A percentile compares a stretch with the other conserved stretches of the same genome.
These are phyloP conservation scores for Cyprinodon variegatus DNA, from an alignment of 2,113 vertebrate species.

Conservation along the genomic window DNA sequence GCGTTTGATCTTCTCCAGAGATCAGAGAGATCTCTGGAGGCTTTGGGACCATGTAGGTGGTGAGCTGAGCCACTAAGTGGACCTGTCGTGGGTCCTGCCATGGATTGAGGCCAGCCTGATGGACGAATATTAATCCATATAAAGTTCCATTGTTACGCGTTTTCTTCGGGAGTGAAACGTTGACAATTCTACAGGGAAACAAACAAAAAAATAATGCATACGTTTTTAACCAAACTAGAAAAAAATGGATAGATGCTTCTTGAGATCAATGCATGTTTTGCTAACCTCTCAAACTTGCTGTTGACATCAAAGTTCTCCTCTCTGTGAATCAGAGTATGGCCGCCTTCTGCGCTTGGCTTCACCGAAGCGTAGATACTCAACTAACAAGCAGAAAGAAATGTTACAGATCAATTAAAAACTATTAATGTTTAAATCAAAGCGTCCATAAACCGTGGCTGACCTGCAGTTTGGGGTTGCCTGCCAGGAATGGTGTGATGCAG, in stretches of 20 bases:
- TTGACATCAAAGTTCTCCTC: conserved; percentile 92
- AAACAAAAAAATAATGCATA: conserved; percentile 5
- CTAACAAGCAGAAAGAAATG: conserved; percentile 65
- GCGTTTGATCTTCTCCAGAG: conserved; percentile 81
- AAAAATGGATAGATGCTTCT: background rate
- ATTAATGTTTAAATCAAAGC: background rate
- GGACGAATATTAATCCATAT: conserved; percentile 92
- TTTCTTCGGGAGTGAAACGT: conserved; percentile 95
- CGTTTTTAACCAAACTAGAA: background rate
- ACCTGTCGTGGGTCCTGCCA: conserved; percentile 93
- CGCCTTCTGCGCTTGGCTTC: conserved; percentile 84
- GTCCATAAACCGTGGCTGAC: conserved; percentile 63
- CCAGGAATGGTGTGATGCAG: conserved; percentile 89
- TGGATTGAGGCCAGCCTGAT: conserved; percentile 87
- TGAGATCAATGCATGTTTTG: background rate
- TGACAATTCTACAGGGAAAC: conserved; percentile 82
- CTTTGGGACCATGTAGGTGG: conserved; percentile 94
- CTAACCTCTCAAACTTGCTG: conserved; percentile 91
- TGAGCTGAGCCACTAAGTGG: conserved; percentile 92
- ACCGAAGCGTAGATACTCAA: conserved; percentile 91
- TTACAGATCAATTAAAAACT: background rate
- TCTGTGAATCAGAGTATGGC: conserved; percentile 88
- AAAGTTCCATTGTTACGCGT: conserved; percentile 94
- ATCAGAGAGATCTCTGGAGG: conserved; percentile 93
- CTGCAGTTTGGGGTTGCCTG: conserved; percentile 88